These are phyloP conservation scores for Anarhynchus alexandrinus DNA, from an alignment of 2,113 vertebrate genomes.

Conservation along the genomic window DNA sequence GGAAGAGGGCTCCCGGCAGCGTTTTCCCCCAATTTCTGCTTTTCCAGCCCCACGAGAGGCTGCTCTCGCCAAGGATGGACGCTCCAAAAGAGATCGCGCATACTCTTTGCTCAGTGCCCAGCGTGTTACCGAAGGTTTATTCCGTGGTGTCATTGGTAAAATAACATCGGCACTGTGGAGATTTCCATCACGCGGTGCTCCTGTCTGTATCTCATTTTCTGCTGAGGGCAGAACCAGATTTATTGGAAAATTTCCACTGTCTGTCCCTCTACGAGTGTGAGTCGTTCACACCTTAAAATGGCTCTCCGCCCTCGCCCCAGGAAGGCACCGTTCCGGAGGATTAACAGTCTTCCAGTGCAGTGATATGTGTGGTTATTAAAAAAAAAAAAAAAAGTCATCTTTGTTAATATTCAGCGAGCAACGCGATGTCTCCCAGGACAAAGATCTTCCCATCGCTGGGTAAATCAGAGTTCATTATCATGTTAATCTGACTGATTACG, in stretches of 20 bases:
- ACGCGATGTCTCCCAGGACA: neutral
- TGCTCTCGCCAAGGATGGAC: rapidly evolving
- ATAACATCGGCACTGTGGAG: rapidly evolving
- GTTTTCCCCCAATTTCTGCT: rapidly evolving
- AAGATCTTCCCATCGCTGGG: neutral
- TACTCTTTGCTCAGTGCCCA: neutral
- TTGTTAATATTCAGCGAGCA: neutral
- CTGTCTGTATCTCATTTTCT: rapidly evolving
- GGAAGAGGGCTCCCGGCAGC: neutral
- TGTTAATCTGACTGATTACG: neutral
- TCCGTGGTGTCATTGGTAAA: rapidly evolving
- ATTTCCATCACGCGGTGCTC: rapidly evolving
- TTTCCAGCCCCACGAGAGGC: neutral
- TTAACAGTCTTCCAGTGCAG: neutral
- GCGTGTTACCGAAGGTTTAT: rapidly evolving
- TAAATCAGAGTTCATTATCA: conserved; percentile 11
- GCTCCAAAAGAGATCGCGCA: neutral
- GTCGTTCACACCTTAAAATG: neutral
- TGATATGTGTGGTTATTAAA: rapidly evolving
- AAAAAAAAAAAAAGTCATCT: neutral
- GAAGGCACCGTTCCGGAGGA: neutral
- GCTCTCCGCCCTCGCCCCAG: neutral
- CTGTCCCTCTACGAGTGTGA: rapidly evolving
- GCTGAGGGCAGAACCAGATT: neutral
- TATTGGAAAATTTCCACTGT: neutral